These are phyloP conservation scores for Augochlora pura DNA, from an alignment of 1,140 invertebrate species.

Conservation along the genomic window DNA sequence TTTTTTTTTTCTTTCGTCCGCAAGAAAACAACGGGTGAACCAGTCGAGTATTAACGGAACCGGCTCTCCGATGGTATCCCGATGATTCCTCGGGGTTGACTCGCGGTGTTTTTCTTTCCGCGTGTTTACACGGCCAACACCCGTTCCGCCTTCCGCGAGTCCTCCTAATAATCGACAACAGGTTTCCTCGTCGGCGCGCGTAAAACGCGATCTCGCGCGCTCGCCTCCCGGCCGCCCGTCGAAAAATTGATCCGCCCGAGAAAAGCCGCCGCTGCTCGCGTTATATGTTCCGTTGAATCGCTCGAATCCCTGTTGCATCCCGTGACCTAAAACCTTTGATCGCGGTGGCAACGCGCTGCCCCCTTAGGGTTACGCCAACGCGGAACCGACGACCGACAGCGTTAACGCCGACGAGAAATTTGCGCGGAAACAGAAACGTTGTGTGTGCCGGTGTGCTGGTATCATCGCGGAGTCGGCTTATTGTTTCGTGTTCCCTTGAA, in stretches of 20 bases:
- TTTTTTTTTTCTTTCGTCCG: too few species aligned
- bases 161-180: too few species aligned
- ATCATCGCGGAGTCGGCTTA: not conserved
- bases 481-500: slow-evolving; percentile 1
- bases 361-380: slow-evolving; percentile 6
- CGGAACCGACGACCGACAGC: not conserved
- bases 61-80: too few species aligned
- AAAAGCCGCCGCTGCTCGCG: not conserved
- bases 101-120: too few species aligned
- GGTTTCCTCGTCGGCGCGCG: too few species aligned
- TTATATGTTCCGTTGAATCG: not conserved
- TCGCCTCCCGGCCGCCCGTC: too few species aligned
- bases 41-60: not conserved
- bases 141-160: too few species aligned
- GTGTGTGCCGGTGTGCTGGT: not conserved
- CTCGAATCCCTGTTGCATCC: slow-evolving; percentile 3
- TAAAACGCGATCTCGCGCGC: too few species aligned
- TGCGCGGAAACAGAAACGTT: too few species aligned
- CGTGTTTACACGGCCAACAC: too few species aligned
- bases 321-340: slow-evolving; percentile 6
- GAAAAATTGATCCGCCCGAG: not conserved
- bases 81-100: too few species aligned
- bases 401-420: not conserved
- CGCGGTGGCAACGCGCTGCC: not conserved
- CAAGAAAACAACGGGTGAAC: not conserved